Base-by-base conservation (phyloP, 1,140 invertebrate species). In the Homarus americanus region DNA sequence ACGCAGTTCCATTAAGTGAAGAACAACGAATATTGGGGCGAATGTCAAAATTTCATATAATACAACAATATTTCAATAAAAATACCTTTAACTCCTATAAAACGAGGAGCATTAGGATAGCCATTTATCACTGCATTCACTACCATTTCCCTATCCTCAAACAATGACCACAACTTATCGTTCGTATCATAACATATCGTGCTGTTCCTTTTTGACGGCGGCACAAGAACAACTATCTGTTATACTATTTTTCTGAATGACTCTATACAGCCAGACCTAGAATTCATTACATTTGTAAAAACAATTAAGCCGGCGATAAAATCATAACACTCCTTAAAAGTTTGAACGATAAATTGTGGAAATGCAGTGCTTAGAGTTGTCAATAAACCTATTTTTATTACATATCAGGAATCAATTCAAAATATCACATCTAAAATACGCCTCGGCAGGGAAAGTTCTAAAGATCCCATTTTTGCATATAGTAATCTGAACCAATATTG, bases 361-460 rank as follows among this genome's bases (percentile, higher is more conserved):
- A 89, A 73, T 89, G 87, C 87, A 89, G 87, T 89, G 87, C 79
- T 53, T 75, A 82, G 40, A 20, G 87, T 89, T 89, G 79, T 89
- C 87, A 89, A 89, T 89, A 89, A 88, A 89, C 87, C 87, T 82
- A 89, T 89, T 89, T 89, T 89, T 89, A 89, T 75, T 53, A 75
- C 78, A 75, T 87, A 87, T 73, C 79, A 82, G 49, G 87, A 89
- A 89, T 89, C 87, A 89, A 89, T 87, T 76, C 85, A 87, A 78
- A 87, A 79, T 79, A 66, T 28, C 82, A 72, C 82, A 28, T 41
- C 66, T 28, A 28, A 36, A 84, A 84, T 84, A 87, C 53, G 73
- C 73, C 73, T 17, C 85, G 49, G 34, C 40, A 32, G 24, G 85
- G 24, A 17, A 36, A n/a, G 32, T 75, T 49, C 49, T 79, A 15